These are phyloP conservation scores for Calameuta idolon DNA, from an alignment of 2,888 invertebrate species.

Conservation along the genomic window DNA sequence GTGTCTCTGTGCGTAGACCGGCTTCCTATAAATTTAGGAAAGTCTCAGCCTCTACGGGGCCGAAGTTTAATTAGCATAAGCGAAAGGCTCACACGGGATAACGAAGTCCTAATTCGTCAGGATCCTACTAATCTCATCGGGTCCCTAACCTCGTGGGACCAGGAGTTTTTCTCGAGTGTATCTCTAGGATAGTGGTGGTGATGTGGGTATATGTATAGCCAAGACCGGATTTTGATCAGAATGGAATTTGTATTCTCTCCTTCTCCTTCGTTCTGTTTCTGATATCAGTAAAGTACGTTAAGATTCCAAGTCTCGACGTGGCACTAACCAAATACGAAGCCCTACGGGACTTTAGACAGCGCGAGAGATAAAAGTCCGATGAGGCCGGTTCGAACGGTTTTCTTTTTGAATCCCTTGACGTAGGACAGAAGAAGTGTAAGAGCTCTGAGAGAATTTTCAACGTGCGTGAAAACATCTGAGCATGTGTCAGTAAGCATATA, in stretches of 20 bases:
- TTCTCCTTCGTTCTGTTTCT: background rate
- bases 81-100: background rate
- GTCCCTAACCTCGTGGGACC: background rate
- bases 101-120: background rate
- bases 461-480: background rate
- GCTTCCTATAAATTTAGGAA: background rate
- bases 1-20: background rate
- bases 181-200: background rate
- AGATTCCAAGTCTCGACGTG: background rate
- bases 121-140: background rate
- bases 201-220: background rate
- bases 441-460: background rate
- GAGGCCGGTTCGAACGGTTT: conserved; percentile 2
- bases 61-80: background rate
- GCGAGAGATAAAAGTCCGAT: background rate
- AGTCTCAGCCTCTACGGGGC: background rate
- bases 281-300: background rate
- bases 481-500: background rate
- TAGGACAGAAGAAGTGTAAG: background rate
- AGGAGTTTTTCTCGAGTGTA: background rate
- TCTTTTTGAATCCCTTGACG: background rate
- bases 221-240: background rate
- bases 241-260: background rate
- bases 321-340: background rate
- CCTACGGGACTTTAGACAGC: background rate